Evolutionary conservation across 2,888 invertebrate genomes (phyloP).

Genomic region (Argyra leucocephala): DNA sequence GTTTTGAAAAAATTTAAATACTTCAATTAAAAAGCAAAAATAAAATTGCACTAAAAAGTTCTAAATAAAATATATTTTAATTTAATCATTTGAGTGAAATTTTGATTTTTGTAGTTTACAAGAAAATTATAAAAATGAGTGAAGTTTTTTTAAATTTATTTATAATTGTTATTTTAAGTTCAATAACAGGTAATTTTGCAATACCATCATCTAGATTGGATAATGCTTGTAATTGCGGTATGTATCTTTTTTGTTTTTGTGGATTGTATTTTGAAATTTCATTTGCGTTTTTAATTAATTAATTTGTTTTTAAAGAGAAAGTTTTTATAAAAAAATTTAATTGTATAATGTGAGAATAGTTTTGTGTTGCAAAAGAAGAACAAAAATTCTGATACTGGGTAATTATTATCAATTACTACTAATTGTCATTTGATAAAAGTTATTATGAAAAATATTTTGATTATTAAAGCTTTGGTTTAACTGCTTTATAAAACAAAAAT

Average conservation of each 20-base stretch:
- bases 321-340: too few species aligned
- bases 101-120: conserved; percentile 15
- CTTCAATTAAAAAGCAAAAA: background rate
- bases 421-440: too few species aligned
- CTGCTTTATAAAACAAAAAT: too few species aligned
- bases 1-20: background rate
- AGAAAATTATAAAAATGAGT: conserved; percentile 16
- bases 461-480: too few species aligned
- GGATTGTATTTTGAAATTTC: background rate
- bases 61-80: background rate
- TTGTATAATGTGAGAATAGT: too few species aligned
- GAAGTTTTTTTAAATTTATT: background rate
- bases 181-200: conserved; percentile 18
- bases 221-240: conserved; percentile 26
- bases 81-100: background rate
- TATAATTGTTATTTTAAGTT: conserved; percentile 7
- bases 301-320: too few species aligned
- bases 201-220: conserved; percentile 22
- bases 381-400: too few species aligned
- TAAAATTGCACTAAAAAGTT: too few species aligned
- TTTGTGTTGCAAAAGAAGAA: too few species aligned
- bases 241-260: conserved; percentile 16
- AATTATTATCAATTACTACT: too few species aligned
- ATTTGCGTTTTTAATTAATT: background rate
- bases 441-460: too few species aligned